These are phyloP conservation scores for Enteromius mattozi DNA, from an alignment of 2,797 vertebrate genomes.

Conservation along the genomic window DNA sequence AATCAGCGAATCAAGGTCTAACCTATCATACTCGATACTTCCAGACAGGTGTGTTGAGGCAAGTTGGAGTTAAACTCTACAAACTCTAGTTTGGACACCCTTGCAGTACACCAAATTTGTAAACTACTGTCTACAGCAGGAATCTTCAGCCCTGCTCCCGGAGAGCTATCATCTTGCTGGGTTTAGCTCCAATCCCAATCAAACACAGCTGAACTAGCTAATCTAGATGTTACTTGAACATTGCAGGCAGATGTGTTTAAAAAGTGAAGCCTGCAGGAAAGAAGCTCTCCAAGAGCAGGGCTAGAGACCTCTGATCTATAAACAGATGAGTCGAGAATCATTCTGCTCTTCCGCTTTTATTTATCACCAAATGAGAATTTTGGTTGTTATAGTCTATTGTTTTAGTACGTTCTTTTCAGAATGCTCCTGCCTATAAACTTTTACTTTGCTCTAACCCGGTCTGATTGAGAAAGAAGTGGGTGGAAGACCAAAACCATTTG, in stretches of 20 bases:
- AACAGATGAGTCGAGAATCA: neutral
- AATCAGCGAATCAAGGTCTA: neutral
- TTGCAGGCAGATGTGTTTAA: neutral
- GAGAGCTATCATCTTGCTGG: neutral
- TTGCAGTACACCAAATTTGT: neutral
- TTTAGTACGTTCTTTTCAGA: neutral
- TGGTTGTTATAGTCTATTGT: neutral
- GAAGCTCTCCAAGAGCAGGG: neutral
- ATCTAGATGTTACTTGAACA: neutral
- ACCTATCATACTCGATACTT: neutral
- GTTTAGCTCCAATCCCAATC: neutral
- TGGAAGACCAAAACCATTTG: neutral
- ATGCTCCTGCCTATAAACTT: neutral
- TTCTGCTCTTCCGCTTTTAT: neutral
- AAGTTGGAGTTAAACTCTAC: neutral
- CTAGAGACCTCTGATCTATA: neutral
- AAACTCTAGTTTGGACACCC: neutral
- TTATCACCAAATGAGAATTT: neutral
- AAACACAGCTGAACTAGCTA: neutral
- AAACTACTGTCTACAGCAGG: neutral
- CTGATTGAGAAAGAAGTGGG: neutral
- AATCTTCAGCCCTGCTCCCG: neutral
- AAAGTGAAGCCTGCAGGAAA: neutral
- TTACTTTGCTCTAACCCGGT: neutral
- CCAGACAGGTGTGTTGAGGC: neutral